These are phyloP conservation scores for Eretmocerus hayati DNA, from an alignment of 2,888 invertebrate genomes.

Conservation along the genomic window DNA sequence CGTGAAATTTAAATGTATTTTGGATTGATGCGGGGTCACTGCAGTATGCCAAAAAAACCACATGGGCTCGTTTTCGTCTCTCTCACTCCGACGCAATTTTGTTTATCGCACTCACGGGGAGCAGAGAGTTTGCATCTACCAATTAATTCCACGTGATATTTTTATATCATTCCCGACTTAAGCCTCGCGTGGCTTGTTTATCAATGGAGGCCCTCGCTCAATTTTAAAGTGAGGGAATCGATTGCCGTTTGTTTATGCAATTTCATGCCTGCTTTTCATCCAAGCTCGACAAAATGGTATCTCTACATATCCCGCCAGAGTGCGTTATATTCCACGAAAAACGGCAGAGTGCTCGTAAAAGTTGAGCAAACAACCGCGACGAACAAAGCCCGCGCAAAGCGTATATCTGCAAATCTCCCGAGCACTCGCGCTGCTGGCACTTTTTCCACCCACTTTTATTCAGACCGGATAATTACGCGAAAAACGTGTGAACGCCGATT, in stretches of 20 bases:
- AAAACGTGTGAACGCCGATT: slow-evolving; percentile 1
- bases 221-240: slow-evolving; percentile 16
- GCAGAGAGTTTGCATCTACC: no score
- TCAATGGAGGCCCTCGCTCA: slow-evolving; percentile 3
- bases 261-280: slow-evolving; percentile 13
- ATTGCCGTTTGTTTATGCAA: slow-evolving; percentile 24
- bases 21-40: no score
- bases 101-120: background rate
- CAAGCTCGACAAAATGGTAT: background rate
- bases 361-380: slow-evolving; percentile 8
- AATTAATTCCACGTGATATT: background rate
- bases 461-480: slow-evolving; percentile 10
- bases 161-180: slow-evolving; percentile 1
- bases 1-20: no score
- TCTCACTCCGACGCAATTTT: background rate
- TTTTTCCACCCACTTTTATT: slow-evolving; percentile 8
- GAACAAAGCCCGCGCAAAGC: background rate
- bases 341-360: no score
- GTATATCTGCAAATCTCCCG: background rate
- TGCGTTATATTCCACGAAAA: no score
- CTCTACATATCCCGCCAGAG: background rate
- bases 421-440: background rate
- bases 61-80: no score
- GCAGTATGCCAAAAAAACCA: no score
- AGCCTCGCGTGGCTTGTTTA: slow-evolving; percentile 11